A percentile compares a stretch with the other conserved stretches of the same genome.
phyloP scores from a whole-genome alignment of 2,797 vertebrate genomes.

The Megaceryle alcyon region DNA sequence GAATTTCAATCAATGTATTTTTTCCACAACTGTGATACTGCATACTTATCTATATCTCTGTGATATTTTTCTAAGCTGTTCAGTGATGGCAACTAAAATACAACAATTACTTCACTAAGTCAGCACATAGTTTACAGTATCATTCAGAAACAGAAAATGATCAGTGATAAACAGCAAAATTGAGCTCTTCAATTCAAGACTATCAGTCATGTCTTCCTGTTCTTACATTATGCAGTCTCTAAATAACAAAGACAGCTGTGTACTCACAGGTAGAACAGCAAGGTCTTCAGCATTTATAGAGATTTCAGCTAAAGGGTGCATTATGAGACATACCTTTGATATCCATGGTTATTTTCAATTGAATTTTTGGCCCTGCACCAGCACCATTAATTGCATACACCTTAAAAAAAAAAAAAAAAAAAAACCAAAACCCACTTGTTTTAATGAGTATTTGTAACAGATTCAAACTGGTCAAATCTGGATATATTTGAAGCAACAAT shows the following conservation, averaged over 20 bases:
- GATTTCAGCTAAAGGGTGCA: not conserved
- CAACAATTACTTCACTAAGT: not conserved
- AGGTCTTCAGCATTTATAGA: not conserved
- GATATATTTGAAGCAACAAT: not conserved
- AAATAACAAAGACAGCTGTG: not conserved
- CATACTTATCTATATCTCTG: not conserved
- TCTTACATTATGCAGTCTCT: accelerated
- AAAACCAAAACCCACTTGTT: not conserved
- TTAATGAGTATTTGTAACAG: not conserved
- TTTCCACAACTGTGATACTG: not conserved
- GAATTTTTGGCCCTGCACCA: constrained; percentile 89
- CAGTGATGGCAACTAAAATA: not conserved
- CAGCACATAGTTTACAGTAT: not conserved
- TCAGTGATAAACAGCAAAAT: not conserved
- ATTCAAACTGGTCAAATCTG: not conserved
- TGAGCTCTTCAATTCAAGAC: not conserved
- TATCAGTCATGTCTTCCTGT: not conserved
- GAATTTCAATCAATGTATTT: not conserved
- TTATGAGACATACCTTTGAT: constrained; percentile 86
- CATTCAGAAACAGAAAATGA: not conserved
- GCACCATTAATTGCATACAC: constrained; percentile 93
- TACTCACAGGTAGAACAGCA: not conserved
- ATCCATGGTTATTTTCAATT: constrained; percentile 90
- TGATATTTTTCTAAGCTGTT: not conserved
- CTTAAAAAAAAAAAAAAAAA: constrained; percentile 73